Conservation (phyloP, 2,797 vertebrate genomes). For the Craterocephalus amniculus region DNA sequence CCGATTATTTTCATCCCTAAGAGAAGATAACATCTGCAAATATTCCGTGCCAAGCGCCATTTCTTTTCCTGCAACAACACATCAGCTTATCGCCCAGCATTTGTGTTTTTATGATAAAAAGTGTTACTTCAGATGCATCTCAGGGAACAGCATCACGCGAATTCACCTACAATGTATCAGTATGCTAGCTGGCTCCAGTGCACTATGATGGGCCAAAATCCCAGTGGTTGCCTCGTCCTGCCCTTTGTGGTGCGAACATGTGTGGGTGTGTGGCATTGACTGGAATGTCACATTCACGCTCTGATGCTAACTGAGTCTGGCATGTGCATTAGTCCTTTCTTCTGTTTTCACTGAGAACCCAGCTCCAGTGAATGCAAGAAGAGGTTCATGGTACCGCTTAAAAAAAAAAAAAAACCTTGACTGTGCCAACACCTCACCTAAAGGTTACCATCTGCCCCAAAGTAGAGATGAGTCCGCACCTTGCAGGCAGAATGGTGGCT, state of each 20-base stretch:
- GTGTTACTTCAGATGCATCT: not conserved
- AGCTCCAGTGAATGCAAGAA: constrained; percentile 35
- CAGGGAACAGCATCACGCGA: not conserved
- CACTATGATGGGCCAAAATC: constrained; percentile 4
- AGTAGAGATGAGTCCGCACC: constrained; percentile 34
- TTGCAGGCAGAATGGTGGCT: constrained; percentile 34
- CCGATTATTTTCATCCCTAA: not conserved
- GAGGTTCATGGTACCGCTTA: constrained; percentile 36
- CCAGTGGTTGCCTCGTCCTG: constrained; percentile 21
- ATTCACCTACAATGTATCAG: not conserved
- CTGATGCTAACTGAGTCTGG: constrained; percentile 65
- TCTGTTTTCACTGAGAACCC: constrained; percentile 53
- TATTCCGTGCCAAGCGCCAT: no score
- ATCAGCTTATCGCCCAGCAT: not conserved
- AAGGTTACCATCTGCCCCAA: constrained; percentile 27
- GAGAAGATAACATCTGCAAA: not conserved
- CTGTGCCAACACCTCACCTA: no score
- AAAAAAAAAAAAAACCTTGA: no score
- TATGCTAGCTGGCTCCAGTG: constrained; percentile 8
- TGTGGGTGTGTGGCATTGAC: constrained; percentile 39
- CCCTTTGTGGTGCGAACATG: constrained; percentile 24
- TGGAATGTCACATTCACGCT: constrained; percentile 62
- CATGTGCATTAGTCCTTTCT: constrained; percentile 66
- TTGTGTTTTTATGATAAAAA: no score
- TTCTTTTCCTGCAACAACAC: not conserved